phyloP scores from a whole-genome alignment of 2,888 invertebrate species.

The Acrobasis consociella region DNA sequence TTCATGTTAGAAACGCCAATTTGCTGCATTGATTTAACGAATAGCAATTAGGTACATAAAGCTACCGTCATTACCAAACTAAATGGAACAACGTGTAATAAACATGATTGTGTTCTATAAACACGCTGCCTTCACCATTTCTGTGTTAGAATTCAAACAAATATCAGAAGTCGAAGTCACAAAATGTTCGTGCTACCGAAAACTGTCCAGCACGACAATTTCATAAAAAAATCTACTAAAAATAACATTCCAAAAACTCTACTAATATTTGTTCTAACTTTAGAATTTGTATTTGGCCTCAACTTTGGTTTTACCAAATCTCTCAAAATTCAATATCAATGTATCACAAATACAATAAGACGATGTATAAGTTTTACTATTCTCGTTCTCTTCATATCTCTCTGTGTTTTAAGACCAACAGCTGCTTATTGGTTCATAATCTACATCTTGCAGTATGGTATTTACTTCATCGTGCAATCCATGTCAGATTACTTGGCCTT shows the following conservation, averaged over 20 bases:
- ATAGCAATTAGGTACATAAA: no score
- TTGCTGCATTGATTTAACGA: no score
- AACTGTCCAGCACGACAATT: conserved; percentile 2
- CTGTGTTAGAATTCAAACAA: no score
- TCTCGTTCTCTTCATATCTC: not conserved
- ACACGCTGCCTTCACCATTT: no score
- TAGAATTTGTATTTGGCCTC: conserved; percentile 4
- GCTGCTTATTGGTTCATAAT: not conserved
- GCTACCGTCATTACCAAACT: no score
- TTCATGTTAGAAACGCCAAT: no score
- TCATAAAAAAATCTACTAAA: not conserved
- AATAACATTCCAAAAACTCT: not conserved
- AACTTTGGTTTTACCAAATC: conserved; percentile 11
- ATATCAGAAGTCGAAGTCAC: not conserved
- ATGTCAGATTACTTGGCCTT: not conserved
- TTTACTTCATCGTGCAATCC: not conserved
- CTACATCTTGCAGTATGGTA: not conserved
- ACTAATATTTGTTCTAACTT: not conserved
- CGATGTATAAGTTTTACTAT: not conserved
- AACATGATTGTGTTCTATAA: no score
- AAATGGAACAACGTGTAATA: no score
- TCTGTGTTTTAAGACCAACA: not conserved
- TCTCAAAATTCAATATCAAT: not conserved
- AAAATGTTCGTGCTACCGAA: not conserved
- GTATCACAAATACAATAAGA: not conserved